Base-by-base conservation (phyloP, 1,140 invertebrate genomes). In the Diploscapter pachys region DNA sequence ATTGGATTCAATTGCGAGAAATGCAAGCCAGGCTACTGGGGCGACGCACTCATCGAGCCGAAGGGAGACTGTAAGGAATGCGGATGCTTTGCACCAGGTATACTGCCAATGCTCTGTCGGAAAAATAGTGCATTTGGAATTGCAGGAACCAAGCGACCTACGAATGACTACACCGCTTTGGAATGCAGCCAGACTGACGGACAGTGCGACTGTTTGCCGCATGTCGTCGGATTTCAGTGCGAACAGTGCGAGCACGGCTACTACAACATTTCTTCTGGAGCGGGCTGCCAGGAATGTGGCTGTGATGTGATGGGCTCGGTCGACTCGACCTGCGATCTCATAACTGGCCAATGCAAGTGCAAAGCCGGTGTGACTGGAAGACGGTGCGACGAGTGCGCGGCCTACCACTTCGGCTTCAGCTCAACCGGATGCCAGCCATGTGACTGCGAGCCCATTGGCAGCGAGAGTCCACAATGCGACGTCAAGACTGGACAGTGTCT, bases 321-420 rank as follows among this genome's bases (percentile, higher is more conserved):
- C 77, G 94, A 94, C 85, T 88, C 89, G 4, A 92, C 92, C 4
- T 96, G 94, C 81, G 89, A 95, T 81, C 84, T 91, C 0, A 84
- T 88, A 57, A 91, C 89, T 11, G 93, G 94, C 2, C 92, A 94
- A 84, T 96, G 94, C 84, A 89, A 90, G 75, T 96, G 94, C 85
- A 90, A 91, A 81, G 89, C 90, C 4, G 93, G 93, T 13, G 90
- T 96, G 51, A 92, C 92, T 5, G 94, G 93, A 86, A 85, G 72
- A 61, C 55, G 67, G 11, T 97, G 95, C 83, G 92, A 96, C 80
- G 89, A 90, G 76, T 97, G 95, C 83, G 89, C 90, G 73, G 88
- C 91, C 0, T 91, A 92, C 85, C 92, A 94, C 83, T 97, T 93
- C 84, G 95, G 94, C 63, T 97, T 96, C 86, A 92, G 93, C 11